These are phyloP conservation scores for Corythucha ciliata DNA, from an alignment of 2,888 invertebrate genomes.

Conservation along the genomic window DNA sequence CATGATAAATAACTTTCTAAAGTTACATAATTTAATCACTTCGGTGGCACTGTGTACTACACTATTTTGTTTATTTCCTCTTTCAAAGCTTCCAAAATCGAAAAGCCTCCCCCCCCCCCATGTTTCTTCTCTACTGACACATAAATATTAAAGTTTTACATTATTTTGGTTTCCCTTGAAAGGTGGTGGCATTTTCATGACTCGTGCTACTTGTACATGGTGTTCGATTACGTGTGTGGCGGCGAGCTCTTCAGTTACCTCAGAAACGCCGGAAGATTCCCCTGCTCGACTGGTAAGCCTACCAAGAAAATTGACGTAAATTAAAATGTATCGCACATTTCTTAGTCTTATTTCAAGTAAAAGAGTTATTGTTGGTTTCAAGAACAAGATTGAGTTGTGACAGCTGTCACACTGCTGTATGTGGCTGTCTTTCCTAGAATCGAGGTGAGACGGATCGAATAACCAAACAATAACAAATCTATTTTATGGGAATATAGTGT, in stretches of 20 bases:
- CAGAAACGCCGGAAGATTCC: conserved; percentile 82
- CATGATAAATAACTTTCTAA: no score
- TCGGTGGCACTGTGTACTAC: background rate
- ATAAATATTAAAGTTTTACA: background rate
- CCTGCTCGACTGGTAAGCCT: conserved; percentile 62
- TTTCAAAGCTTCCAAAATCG: no score
- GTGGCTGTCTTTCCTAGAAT: no score
- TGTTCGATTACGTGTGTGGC: conserved; percentile 92
- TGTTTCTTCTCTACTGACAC: background rate
- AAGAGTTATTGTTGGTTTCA: no score
- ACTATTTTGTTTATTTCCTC: background rate
- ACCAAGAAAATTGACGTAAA: background rate
- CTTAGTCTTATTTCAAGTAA: no score
- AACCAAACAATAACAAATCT: background rate
- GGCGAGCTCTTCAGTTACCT: conserved; percentile 95
- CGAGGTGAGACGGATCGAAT: background rate
- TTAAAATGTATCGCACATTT: no score
- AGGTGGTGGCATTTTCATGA: conserved; percentile 91
- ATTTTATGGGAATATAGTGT: background rate
- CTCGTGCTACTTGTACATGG: conserved; percentile 86
- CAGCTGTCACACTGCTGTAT: no score
- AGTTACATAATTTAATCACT: no score
- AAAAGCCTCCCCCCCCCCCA: no score
- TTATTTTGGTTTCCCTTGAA: conserved; percentile 33
- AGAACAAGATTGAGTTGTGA: no score